Percentiles rank a stretch among this genome's conserved stretches.
Conservation (phyloP, 1,140 invertebrate species). For the Eubasilissa regina region DNA sequence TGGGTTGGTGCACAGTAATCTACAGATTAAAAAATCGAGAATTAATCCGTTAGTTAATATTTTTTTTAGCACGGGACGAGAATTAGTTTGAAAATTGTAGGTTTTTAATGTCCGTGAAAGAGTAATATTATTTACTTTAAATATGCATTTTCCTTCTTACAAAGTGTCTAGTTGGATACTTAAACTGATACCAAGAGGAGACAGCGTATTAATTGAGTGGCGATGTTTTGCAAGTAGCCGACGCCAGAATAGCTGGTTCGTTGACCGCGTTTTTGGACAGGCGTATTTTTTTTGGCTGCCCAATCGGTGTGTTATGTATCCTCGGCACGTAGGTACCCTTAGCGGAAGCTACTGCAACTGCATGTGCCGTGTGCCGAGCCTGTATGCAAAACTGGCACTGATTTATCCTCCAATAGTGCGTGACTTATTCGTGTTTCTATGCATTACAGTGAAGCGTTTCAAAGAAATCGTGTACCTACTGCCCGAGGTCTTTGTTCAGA, state of each 20-base stretch:
- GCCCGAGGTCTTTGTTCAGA: neutral
- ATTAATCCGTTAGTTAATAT: too few species aligned
- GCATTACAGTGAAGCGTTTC: neutral
- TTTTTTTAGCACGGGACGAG: too few species aligned
- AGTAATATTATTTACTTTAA: too few species aligned
- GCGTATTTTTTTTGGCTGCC: constrained; percentile 14
- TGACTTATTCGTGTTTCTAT: constrained; percentile 4
- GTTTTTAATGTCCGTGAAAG: too few species aligned
- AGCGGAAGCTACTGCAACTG: constrained; percentile 27
- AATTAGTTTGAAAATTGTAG: too few species aligned
- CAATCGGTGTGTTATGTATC: constrained; percentile 6
- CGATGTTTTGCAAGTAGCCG: neutral
- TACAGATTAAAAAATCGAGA: too few species aligned
- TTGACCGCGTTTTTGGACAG: constrained; percentile 18
- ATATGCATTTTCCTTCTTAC: too few species aligned
- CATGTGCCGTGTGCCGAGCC: neutral
- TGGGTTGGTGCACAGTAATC: too few species aligned
- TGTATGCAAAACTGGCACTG: constrained; percentile 9
- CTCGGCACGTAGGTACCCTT: neutral
- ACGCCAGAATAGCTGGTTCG: constrained; percentile 29
- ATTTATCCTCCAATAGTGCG: constrained; percentile 29
- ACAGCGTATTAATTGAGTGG: neutral
- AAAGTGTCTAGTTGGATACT: neutral
- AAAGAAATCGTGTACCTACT: neutral
- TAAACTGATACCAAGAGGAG: neutral